phyloP scores from a whole-genome alignment of 53 echinoderm and acorn worm species.

The Hippasteria phrygiana region DNA sequence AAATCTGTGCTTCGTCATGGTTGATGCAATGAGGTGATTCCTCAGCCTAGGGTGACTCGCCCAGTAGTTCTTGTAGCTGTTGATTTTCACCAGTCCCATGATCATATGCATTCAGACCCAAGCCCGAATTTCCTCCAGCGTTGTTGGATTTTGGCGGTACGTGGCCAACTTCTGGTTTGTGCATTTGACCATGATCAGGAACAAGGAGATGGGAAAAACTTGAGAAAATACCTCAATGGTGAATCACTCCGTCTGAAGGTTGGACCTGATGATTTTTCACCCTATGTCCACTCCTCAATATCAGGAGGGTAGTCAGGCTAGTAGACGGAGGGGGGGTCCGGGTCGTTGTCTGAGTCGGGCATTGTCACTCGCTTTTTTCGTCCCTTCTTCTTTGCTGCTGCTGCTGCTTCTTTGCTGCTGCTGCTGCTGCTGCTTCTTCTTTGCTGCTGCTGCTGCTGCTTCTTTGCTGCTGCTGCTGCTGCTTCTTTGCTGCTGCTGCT shows the following conservation, averaged over 20 bases:
- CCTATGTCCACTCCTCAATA: too few relatives aligned
- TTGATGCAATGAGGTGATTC: conserved; percentile 30
- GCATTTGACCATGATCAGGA: background rate
- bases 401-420: too few relatives aligned
- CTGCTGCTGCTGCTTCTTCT: too few relatives aligned
- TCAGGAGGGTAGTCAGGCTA: too few relatives aligned
- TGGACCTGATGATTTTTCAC: background rate
- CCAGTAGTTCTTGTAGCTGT: conserved; percentile 42
- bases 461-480: too few relatives aligned
- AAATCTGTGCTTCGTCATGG: conserved; percentile 47
- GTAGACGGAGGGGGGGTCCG: too few relatives aligned
- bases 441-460: too few relatives aligned
- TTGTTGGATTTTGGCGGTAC: background rate
- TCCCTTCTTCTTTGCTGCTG: too few relatives aligned
- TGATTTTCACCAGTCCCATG: background rate
- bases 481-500: too few relatives aligned
- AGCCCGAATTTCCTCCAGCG: background rate
- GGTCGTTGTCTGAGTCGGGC: too few relatives aligned
- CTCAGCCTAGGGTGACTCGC: conserved; percentile 22
- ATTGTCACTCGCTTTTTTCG: too few relatives aligned
- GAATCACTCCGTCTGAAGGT: background rate
- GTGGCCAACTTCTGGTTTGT: background rate
- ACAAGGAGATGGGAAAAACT: background rate
- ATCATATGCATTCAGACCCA: conserved; percentile 4
- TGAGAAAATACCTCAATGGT: background rate